These are phyloP conservation scores for Cardinalis cardinalis DNA, from an alignment of 2,113 vertebrate species.

Conservation along the genomic window DNA sequence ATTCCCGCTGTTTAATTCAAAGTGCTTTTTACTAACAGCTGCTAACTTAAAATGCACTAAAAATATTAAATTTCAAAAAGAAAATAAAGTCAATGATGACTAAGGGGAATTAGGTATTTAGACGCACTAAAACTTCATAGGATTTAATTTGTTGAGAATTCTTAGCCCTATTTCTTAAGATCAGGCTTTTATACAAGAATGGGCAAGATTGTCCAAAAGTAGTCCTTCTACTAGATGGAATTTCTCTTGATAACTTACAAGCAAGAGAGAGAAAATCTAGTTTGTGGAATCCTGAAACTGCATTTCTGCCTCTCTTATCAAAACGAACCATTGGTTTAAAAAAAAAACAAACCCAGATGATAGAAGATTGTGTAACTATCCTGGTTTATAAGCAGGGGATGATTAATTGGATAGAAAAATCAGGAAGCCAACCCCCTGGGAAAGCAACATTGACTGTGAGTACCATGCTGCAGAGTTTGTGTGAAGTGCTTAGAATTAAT, in stretches of 20 bases:
- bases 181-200: not conserved
- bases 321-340: not conserved
- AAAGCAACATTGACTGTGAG: rapidly evolving
- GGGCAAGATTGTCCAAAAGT: not conserved
- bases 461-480: not conserved
- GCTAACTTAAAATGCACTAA: not conserved
- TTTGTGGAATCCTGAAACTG: not conserved
- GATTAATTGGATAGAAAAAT: not conserved
- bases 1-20: not conserved
- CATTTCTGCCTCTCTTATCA: not conserved
- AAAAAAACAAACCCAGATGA: not conserved
- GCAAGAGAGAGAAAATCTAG: not conserved
- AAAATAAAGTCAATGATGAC: not conserved
- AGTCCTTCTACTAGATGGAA: not conserved
- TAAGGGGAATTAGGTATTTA: not conserved
- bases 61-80: not conserved
- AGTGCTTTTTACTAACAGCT: not conserved
- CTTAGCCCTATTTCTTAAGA: not conserved
- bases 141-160: not conserved
- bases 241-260: not conserved
- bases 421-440: not conserved
- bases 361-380: not conserved
- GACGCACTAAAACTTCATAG: not conserved
- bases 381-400: not conserved
- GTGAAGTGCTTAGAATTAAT: not conserved